Base-by-base conservation (phyloP, 30 jellyfish, hydroid and myxozoan genomes). In the Chironex yamaguchii region DNA sequence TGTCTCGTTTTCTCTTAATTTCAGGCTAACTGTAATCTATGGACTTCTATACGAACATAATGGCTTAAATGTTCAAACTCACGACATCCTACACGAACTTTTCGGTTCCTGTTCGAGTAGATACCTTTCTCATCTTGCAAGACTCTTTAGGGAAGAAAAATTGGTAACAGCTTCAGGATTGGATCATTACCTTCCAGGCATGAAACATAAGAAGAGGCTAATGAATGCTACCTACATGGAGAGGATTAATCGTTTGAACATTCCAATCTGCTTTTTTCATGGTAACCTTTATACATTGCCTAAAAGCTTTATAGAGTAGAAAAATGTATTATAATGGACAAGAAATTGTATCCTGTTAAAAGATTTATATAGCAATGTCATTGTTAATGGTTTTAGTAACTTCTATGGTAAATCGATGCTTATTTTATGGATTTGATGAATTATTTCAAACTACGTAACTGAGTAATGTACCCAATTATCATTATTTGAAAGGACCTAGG, bases 101-200 rank as follows among this genome's bases (percentile, higher is more conserved):
- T 71, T 85, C 34, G 95, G 95, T 1, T 76, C 58, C 36, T 89
- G 82, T 17, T 23, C 84, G n/a, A 27, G 72, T 17, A 28, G 48
- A 21, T 33, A 32, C 30, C 70, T 85, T 28, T 17, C 30, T 33
- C 95, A 85, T 13, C 52, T 54, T 1, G 82, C 89, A 2, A 13
- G 42, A 34, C 34, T 73, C n/a, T 67, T 81, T 26, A 31, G 95
- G 32, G 73, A 70, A 42, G 84, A 62, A 63, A 69, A 81, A 21
- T 27, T 85, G 2, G 82, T 85, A 29, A 49, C 51, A 31, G 52
- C 26, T 28, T 36, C 71, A 0, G 95, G 89, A 17, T 62, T 42
- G 36, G 95, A 85, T 28, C 35, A 67, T 25, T 85, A 85, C 25
- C 66, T 85, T 29, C 89, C 95, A 27, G 95, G 95, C 11, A 66